Conservation (phyloP, 2,113 vertebrate species). For the Nanger granti region DNA sequence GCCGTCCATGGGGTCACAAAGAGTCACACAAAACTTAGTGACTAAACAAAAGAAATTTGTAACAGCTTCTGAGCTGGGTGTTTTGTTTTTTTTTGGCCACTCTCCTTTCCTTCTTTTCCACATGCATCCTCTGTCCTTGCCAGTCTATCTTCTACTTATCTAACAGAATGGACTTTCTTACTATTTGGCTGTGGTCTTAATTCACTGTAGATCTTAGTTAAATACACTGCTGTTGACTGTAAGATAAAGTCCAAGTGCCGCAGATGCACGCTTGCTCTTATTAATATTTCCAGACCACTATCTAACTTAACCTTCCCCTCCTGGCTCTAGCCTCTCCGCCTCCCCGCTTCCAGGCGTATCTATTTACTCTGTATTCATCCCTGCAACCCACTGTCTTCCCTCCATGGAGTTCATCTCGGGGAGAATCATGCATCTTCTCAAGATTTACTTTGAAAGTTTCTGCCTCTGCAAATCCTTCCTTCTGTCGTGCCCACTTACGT, state of each 20-base stretch:
- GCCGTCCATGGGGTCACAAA: not conserved
- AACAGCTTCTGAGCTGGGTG: not conserved
- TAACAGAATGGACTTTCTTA: not conserved
- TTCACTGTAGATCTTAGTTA: not conserved
- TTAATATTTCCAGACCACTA: not conserved
- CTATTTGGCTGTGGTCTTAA: not conserved
- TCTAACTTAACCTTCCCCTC: not conserved
- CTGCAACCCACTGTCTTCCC: not conserved
- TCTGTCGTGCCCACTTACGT: not conserved
- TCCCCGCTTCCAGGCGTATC: rapidly evolving
- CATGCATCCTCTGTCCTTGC: not conserved
- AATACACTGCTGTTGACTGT: not conserved
- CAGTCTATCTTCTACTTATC: not conserved
- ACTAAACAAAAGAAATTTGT: not conserved
- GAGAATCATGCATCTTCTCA: not conserved
- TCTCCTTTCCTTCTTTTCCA: not conserved
- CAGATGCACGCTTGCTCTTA: not conserved
- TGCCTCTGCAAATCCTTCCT: not conserved
- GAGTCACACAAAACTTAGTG: not conserved
- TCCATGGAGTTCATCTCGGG: rapidly evolving
- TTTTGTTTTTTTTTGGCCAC: not conserved
- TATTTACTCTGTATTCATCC: not conserved
- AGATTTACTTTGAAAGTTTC: not conserved
- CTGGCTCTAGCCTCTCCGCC: not conserved
- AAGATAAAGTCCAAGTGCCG: not conserved